These are phyloP conservation scores for Burhinus bistriatus DNA, from an alignment of 2,113 vertebrate species.

Conservation along the genomic window DNA sequence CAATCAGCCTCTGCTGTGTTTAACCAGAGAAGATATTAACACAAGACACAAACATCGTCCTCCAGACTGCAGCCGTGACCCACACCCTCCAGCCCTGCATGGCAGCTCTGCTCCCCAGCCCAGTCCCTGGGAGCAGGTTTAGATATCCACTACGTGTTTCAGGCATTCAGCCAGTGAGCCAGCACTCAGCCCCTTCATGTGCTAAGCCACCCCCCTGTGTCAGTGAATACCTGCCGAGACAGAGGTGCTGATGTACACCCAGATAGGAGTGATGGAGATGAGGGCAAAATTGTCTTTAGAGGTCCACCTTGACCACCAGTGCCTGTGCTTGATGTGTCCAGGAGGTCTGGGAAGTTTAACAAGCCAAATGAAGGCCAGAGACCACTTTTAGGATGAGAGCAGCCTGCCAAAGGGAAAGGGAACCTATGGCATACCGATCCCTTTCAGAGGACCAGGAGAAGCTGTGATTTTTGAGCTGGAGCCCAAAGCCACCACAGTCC, in stretches of 20 bases:
- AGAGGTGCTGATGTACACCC: background rate
- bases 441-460: background rate
- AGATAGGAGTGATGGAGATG: accelerated
- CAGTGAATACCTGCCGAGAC: background rate
- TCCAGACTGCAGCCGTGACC: background rate
- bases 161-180: background rate
- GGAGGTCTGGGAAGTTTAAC: background rate
- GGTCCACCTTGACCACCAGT: background rate
- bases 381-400: background rate
- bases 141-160: background rate
- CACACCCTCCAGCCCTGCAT: too few relatives aligned
- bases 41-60: background rate
- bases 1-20: background rate
- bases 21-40: background rate
- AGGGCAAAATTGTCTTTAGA: background rate
- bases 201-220: accelerated
- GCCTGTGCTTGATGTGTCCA: background rate
- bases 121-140: background rate
- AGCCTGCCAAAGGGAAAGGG: background rate
- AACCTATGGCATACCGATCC: accelerated
- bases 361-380: background rate
- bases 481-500: background rate
- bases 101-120: background rate
- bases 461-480: background rate
- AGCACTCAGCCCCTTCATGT: background rate